phyloP scores from a whole-genome alignment of 2,888 invertebrate genomes.

The Leptothorax acervorum region DNA sequence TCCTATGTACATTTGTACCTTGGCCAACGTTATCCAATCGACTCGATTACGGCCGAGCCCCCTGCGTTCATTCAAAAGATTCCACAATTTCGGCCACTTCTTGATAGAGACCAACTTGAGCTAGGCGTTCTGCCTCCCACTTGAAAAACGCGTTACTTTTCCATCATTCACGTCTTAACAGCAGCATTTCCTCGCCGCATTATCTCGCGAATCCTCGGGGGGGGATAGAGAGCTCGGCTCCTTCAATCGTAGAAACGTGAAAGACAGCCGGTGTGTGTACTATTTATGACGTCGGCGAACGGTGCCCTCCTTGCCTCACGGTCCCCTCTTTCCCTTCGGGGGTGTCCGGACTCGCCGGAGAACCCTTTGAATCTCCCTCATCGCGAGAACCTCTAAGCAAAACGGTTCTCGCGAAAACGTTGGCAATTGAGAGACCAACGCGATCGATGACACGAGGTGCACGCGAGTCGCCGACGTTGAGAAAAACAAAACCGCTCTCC shows the following conservation, averaged over 20 bases:
- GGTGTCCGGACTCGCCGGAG: constrained; percentile 37
- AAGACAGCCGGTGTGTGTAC: constrained; percentile 83
- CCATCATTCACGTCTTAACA: neutral
- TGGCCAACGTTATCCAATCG: constrained; percentile 83
- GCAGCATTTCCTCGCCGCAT: neutral
- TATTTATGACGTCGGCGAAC: constrained; percentile 77
- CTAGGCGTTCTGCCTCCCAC: neutral
- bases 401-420: constrained; percentile 23
- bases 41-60: constrained; percentile 79
- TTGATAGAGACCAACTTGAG: constrained; percentile 14
- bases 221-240: constrained; percentile 78
- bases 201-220: constrained; percentile 28
- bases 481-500: constrained; percentile 79
- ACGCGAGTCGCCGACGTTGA: constrained; percentile 58
- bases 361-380: neutral
- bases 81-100: constrained; percentile 13
- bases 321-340: neutral
- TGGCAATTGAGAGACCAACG: constrained; percentile 34
- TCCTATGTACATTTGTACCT: constrained; percentile 86
- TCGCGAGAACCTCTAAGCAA: constrained; percentile 1
- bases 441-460: constrained; percentile 38
- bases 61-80: constrained; percentile 64
- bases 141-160: neutral
- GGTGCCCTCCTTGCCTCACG: constrained; percentile 70
- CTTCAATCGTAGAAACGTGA: constrained; percentile 81